phyloP scores from a whole-genome alignment of 2,888 invertebrate genomes.

The Tiphia femorata region DNA sequence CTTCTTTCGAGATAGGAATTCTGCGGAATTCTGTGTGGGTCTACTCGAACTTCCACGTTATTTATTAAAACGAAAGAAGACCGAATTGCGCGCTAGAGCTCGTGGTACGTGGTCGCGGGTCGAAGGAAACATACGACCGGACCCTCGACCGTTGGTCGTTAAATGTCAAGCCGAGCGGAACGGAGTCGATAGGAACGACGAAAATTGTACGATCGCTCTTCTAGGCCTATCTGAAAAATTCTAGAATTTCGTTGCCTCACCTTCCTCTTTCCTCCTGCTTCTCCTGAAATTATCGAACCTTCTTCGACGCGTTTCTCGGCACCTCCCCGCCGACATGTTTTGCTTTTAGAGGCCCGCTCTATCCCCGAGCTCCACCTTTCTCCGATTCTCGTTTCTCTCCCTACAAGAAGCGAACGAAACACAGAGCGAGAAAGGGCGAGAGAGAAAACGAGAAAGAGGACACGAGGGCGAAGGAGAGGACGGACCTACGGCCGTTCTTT shows the following conservation, averaged over 20 bases:
- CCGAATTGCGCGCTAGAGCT: too few species aligned
- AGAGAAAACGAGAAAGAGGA: too few species aligned
- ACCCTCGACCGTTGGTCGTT: constrained; percentile 36
- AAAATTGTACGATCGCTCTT: constrained; percentile 51
- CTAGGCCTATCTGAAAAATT: background rate
- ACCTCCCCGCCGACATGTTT: constrained; percentile 5
- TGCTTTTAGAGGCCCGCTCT: constrained; percentile 7
- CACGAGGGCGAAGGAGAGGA: too few species aligned
- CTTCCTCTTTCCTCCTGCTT: constrained; percentile 19
- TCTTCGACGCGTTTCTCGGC: background rate
- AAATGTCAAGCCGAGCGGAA: constrained; percentile 22
- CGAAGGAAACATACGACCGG: too few species aligned
- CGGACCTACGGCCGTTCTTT: constrained; percentile 51
- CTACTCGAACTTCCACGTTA: too few species aligned
- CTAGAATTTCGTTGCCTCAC: background rate
- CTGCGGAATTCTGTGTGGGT: too few species aligned
- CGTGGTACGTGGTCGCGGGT: too few species aligned
- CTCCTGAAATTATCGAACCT: too few species aligned
- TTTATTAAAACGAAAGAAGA: too few species aligned
- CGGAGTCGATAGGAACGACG: constrained; percentile 34
- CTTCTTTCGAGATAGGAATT: too few species aligned
- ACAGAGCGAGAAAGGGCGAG: too few species aligned
- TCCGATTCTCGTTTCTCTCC: constrained; percentile 18
- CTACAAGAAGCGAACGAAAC: too few species aligned
- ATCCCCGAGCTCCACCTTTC: constrained; percentile 7